Evolutionary conservation across 1,140 invertebrate species (phyloP).

Genomic region (Ylistrum balloti): DNA sequence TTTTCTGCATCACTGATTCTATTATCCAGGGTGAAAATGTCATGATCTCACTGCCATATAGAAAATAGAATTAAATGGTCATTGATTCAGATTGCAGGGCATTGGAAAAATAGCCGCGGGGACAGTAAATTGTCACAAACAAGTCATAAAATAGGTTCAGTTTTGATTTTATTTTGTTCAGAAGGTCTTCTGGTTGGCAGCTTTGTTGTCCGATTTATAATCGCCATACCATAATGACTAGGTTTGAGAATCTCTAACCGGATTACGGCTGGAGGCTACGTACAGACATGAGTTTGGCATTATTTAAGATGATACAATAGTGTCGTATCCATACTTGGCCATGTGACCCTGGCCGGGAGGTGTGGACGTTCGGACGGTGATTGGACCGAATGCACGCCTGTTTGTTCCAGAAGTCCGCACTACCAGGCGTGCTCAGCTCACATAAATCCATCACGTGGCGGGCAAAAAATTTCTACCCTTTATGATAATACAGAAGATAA

Average conservation of each 20-base stretch:
- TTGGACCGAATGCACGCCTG: constrained; percentile 9
- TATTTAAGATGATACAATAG: constrained; percentile 36
- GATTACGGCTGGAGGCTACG: neutral
- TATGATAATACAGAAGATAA: constrained; percentile 18
- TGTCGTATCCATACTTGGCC: constrained; percentile 4
- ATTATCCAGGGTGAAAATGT: constrained; percentile 26
- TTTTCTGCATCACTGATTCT: neutral
- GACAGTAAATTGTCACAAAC: constrained; percentile 19
- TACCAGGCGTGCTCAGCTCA: constrained; percentile 29
- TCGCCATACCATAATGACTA: constrained; percentile 38
- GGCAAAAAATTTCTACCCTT: constrained; percentile 24
- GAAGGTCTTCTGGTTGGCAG: constrained; percentile 37
- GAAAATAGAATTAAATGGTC: constrained; percentile 33
- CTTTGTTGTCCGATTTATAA: constrained; percentile 34
- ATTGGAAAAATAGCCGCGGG: neutral
- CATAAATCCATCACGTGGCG: constrained; percentile 24
- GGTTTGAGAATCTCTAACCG: neutral
- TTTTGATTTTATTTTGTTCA: constrained; percentile 15
- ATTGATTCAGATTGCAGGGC: constrained; percentile 38
- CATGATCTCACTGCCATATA: neutral
- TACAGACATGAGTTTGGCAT: constrained; percentile 7
- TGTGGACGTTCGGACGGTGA: constrained; percentile 22
- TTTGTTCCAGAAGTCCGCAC: neutral
- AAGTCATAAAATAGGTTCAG: constrained; percentile 32
- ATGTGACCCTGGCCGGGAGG: neutral